These are phyloP conservation scores for Elysia crispata DNA, from an alignment of 2,888 invertebrate species.

Conservation along the genomic window DNA sequence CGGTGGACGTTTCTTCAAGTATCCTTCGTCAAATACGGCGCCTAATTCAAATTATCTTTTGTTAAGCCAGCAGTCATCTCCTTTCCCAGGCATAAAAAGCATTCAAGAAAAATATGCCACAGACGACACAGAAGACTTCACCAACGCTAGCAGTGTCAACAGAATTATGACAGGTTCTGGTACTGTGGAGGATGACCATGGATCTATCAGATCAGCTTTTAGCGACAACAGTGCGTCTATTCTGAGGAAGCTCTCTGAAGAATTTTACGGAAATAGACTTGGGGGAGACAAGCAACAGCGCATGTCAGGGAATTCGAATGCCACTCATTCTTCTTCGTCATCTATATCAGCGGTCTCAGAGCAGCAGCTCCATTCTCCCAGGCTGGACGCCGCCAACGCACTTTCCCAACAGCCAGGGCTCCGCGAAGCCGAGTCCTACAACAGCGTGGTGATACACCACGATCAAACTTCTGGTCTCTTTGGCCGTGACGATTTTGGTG, in stretches of 20 bases:
- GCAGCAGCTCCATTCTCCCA: constrained; percentile 54
- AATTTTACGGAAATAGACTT: constrained; percentile 63
- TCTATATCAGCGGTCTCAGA: constrained; percentile 49
- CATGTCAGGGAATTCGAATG: constrained; percentile 28
- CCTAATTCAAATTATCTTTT: neutral
- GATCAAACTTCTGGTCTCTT: constrained; percentile 62
- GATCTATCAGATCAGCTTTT: constrained; percentile 25
- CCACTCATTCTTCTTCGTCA: constrained; percentile 26
- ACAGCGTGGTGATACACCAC: constrained; percentile 69
- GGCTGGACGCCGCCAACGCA: constrained; percentile 25
- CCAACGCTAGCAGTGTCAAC: neutral
- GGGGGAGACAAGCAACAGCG: constrained; percentile 49
- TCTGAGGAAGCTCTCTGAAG: constrained; percentile 70
- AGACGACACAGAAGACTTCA: constrained; percentile 43
- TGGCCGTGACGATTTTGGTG: constrained; percentile 62
- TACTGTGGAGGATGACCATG: neutral
- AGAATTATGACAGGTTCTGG: neutral
- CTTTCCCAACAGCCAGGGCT: constrained; percentile 58
- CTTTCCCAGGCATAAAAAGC: constrained; percentile 47
- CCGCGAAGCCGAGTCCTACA: constrained; percentile 69
- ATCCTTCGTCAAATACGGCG: neutral
- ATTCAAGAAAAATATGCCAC: constrained; percentile 56
- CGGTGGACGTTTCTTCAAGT: constrained; percentile 2
- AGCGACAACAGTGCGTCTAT: constrained; percentile 62
- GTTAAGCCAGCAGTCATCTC: constrained; percentile 14